Conservation (phyloP, 64 coral and sea anemone genomes). For the Catalaphyllia jardinei region DNA sequence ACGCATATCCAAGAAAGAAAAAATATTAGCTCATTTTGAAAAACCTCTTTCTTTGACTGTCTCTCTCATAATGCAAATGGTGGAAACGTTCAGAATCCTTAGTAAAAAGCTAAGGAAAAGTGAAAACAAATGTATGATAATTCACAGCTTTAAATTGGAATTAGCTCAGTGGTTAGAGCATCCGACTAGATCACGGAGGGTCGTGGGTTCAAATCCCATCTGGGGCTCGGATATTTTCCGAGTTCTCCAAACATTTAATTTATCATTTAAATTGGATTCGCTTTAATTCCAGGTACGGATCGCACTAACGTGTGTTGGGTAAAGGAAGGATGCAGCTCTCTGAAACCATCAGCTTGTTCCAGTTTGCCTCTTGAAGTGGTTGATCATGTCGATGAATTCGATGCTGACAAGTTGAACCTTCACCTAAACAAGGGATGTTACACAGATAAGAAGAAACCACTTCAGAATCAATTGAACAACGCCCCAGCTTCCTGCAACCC, state of each 20-base stretch:
- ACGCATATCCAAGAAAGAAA: too few species aligned
- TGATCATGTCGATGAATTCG: conserved; percentile 45
- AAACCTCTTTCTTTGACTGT: too few species aligned
- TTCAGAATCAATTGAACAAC: conserved; percentile 46
- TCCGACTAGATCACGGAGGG: too few species aligned
- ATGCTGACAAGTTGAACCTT: conserved; percentile 26
- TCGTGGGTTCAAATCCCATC: too few species aligned
- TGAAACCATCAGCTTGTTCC: conserved; percentile 51
- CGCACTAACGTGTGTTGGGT: conserved; percentile 43
- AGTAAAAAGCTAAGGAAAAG: not conserved
- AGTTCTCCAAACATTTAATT: too few species aligned
- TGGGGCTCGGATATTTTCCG: too few species aligned
- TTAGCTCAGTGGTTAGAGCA: too few species aligned
- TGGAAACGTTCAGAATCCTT: too few species aligned
- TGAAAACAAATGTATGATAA: not conserved
- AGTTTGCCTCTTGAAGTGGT: conserved; percentile 57
- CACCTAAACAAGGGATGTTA: conserved; percentile 52
- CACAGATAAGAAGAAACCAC: not conserved
- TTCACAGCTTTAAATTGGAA: not conserved
- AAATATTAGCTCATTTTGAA: too few species aligned
- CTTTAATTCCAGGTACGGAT: conserved; percentile 39
- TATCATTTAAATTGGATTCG: not conserved
- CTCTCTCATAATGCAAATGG: too few species aligned
- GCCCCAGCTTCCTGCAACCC: conserved; percentile 58
- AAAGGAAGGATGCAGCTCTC: conserved; percentile 9